These are phyloP conservation scores for Portunus trituberculatus DNA, from an alignment of 1,140 invertebrate species.

Conservation along the genomic window DNA sequence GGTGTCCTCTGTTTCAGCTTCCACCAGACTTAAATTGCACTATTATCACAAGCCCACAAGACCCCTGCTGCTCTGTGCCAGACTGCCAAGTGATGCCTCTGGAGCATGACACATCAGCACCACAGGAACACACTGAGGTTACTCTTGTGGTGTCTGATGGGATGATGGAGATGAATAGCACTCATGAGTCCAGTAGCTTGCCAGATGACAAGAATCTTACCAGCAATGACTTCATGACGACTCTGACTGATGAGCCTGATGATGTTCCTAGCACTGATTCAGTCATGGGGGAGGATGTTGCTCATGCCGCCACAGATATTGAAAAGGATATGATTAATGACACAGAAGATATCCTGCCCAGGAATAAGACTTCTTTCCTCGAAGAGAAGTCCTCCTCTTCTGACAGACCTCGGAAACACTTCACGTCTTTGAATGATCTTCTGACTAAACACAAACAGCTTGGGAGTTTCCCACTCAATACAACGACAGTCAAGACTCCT, in stretches of 20 bases:
- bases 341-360: neutral
- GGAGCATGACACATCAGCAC: neutral
- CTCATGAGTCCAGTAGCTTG: neutral
- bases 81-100: neutral
- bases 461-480: conserved; percentile 40
- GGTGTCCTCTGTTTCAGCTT: conserved; percentile 45
- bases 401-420: conserved; percentile 37
- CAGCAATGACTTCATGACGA: neutral
- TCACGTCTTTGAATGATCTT: conserved; percentile 60
- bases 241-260: neutral
- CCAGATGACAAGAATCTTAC: conserved; percentile 31
- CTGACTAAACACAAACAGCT: conserved; percentile 63
- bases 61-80: conserved; percentile 59
- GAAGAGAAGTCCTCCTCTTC: neutral
- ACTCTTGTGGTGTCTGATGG: neutral
- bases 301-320: neutral
- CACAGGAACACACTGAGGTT: neutral
- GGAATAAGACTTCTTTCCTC: neutral
- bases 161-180: neutral
- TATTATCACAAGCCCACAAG: conserved; percentile 51
- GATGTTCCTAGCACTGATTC: neutral
- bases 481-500: neutral
- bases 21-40: conserved; percentile 34
- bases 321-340: neutral
- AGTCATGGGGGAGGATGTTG: neutral